A percentile compares a stretch with the other conserved stretches of the same genome.
Evolutionary conservation across 2,888 invertebrate species (phyloP).

Genomic region (Amphipoea lucens): DNA sequence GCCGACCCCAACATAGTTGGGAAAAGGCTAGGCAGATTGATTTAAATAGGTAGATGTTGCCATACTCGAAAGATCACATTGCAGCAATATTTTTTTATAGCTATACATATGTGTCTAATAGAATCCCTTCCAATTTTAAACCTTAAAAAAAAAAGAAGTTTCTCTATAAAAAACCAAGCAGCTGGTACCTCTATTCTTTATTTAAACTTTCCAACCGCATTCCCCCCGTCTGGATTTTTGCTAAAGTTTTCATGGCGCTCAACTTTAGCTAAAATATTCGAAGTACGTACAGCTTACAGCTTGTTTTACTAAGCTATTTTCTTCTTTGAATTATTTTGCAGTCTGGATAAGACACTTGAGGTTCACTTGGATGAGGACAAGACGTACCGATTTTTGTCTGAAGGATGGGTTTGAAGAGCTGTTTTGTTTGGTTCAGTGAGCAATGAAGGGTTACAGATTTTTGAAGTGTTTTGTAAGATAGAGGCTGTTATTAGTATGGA

Average conservation of each 20-base stretch:
- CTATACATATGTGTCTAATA: neutral
- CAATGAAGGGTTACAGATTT: too few species aligned
- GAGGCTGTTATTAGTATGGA: neutral
- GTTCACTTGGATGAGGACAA: slow-evolving; percentile 2
- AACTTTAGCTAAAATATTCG: slow-evolving; percentile 38
- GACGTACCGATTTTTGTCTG: neutral
- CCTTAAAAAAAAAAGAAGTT: neutral
- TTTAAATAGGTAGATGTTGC: neutral
- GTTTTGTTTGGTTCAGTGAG: slow-evolving; percentile 1
- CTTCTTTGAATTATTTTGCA: slow-evolving; percentile 11
- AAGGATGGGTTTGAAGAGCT: neutral
- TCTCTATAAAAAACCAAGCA: neutral
- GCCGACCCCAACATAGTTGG: neutral
- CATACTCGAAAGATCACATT: neutral
- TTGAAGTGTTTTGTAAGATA: neutral
- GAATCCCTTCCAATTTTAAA: neutral
- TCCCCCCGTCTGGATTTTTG: slow-evolving; percentile 6
- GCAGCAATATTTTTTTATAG: too few species aligned
- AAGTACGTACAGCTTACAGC: slow-evolving; percentile 15
- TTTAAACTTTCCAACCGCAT: slow-evolving; percentile 33
- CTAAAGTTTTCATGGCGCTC: slow-evolving; percentile 20
- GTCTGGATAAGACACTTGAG: slow-evolving; percentile 1
- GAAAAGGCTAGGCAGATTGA: neutral
- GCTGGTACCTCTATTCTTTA: slow-evolving; percentile 21
- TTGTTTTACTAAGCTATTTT: slow-evolving; percentile 12